These are phyloP conservation scores for Pedionomus torquatus DNA, from an alignment of 2,113 vertebrate species.

Conservation along the genomic window DNA sequence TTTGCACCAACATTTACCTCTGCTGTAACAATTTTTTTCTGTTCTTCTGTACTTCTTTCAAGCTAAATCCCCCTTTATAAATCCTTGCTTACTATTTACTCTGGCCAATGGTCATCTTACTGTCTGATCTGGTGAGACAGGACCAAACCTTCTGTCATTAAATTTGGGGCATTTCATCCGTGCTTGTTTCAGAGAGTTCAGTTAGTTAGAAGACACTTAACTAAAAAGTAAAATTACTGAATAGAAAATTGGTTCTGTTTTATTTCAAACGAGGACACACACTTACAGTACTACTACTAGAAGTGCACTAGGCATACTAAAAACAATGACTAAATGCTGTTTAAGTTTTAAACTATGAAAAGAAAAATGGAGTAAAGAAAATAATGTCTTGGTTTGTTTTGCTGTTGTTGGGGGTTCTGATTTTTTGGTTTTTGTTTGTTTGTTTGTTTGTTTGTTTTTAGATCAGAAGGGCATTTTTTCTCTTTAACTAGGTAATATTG, in stretches of 20 bases:
- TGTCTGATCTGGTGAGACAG: not conserved
- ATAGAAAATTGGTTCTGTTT: not conserved
- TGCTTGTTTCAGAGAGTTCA: not conserved
- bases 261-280: not conserved
- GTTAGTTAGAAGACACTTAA: not conserved
- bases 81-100: not conserved
- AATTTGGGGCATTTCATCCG: not conserved
- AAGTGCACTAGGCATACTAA: not conserved
- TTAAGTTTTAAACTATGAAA: not conserved
- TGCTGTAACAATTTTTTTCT: not conserved
- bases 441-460: not conserved
- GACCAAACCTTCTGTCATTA: not conserved
- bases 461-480: not conserved
- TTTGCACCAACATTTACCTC: not conserved
- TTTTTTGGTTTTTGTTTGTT: too few relatives aligned
- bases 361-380: not conserved
- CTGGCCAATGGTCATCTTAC: not conserved
- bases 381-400: not conserved
- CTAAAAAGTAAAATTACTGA: not conserved
- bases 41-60: not conserved
- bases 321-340: not conserved
- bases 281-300: not conserved
- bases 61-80: not conserved
- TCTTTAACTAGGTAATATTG: not conserved
- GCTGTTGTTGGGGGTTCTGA: too few relatives aligned